A percentile compares a stretch with the other conserved stretches of the same genome.
Conservation (phyloP, 2,113 vertebrate genomes). For the Rissa tridactyla region DNA sequence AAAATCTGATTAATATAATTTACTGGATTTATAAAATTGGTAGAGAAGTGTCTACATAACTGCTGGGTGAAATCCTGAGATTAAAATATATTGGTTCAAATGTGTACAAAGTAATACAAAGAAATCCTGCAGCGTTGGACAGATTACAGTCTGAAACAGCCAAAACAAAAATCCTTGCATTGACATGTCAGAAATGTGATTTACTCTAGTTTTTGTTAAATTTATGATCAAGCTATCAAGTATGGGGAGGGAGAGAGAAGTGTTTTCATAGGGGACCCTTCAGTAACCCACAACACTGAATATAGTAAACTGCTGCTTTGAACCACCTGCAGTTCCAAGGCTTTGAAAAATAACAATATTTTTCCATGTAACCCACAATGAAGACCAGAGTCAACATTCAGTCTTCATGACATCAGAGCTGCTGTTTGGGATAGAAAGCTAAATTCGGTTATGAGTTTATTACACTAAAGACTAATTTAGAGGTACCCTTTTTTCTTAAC, state of each 20-base stretch:
- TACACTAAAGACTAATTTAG: background rate
- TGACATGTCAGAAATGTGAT: background rate
- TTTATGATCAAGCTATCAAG: background rate
- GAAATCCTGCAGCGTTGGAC: background rate
- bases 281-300: background rate
- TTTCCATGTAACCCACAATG: background rate
- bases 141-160: slow-evolving; percentile 2
- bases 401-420: background rate
- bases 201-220: background rate
- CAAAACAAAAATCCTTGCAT: background rate
- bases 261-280: background rate
- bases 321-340: background rate
- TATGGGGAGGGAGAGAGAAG: background rate
- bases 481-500: background rate
- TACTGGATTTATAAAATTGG: background rate
- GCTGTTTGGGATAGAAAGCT: background rate
- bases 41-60: background rate
- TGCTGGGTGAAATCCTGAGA: background rate
- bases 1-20: background rate
- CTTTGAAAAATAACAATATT: background rate
- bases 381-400: background rate
- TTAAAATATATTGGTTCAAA: slow-evolving; percentile 15
- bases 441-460: background rate
- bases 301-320: background rate
- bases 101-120: slow-evolving; percentile 1